Percentiles rank a stretch among this genome's conserved stretches.
Evolutionary conservation across 2,797 vertebrate species (phyloP).

Genomic region (Sciaenops ocellatus): DNA sequence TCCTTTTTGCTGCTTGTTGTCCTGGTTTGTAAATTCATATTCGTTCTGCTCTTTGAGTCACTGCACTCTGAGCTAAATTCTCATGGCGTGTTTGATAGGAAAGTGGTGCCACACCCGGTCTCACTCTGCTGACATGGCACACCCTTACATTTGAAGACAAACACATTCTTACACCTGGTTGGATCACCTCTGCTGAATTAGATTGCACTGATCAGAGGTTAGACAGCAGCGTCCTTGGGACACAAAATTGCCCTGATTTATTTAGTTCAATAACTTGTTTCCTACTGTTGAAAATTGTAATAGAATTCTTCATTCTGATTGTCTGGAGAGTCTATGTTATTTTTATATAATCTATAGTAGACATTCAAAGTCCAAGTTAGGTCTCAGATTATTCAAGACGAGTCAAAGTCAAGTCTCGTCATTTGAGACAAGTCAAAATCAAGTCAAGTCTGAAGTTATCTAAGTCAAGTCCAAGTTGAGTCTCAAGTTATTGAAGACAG

Average conservation of each 20-base stretch:
- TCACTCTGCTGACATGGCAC: conserved; percentile 20
- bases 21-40: not conserved
- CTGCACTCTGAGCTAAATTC: not conserved
- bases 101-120: conserved; percentile 19
- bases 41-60: not conserved
- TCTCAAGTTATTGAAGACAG: no score
- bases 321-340: not conserved
- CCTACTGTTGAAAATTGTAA: not conserved
- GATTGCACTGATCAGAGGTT: not conserved
- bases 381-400: no score
- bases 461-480: no score
- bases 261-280: not conserved
- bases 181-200: not conserved
- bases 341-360: not conserved
- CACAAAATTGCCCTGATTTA: not conserved
- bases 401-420: no score
- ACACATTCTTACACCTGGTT: conserved; percentile 44
- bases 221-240: not conserved
- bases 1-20: fast-evolving
- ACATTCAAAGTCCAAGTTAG: no score
- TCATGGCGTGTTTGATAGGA: not conserved
- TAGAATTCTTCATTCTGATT: not conserved
- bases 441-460: no score
- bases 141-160: conserved; percentile 45
- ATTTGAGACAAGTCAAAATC: no score